Evolutionary conservation across 1,140 invertebrate species (phyloP).

Genomic region (Dryas iulia): DNA sequence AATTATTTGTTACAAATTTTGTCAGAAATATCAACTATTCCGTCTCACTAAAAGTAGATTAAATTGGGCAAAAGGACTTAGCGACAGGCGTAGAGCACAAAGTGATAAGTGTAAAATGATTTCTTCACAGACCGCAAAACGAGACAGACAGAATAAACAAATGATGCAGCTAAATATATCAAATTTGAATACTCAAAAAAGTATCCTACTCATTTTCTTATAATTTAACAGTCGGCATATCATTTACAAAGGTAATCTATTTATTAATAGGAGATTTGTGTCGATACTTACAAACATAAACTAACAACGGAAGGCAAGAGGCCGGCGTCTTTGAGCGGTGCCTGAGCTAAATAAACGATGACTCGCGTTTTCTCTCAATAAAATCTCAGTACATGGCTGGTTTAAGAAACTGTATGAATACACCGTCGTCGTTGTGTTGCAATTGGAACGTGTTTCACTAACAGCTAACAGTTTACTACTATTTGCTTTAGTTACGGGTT

Average conservation of each 20-base stretch:
- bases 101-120: no score
- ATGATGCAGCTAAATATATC: not conserved
- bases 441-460: not conserved
- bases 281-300: constrained; percentile 36
- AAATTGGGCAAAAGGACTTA: no score
- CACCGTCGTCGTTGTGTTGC: not conserved
- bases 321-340: constrained; percentile 46
- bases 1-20: no score
- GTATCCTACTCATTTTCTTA: constrained; percentile 9
- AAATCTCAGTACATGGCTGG: constrained; percentile 40
- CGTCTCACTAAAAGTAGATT: no score
- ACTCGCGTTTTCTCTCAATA: constrained; percentile 43
- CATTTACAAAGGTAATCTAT: constrained; percentile 72
- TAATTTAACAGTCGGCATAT: constrained; percentile 45
- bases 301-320: constrained; percentile 57
- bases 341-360: constrained; percentile 56
- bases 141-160: not conserved
- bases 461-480: not conserved
- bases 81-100: no score
- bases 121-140: not conserved
- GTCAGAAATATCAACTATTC: no score
- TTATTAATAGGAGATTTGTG: constrained; percentile 59
- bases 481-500: not conserved
- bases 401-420: constrained; percentile 17
- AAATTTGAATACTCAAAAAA: not conserved